phyloP scores from a whole-genome alignment of 2,888 invertebrate genomes.

The Philonicus albiceps region DNA sequence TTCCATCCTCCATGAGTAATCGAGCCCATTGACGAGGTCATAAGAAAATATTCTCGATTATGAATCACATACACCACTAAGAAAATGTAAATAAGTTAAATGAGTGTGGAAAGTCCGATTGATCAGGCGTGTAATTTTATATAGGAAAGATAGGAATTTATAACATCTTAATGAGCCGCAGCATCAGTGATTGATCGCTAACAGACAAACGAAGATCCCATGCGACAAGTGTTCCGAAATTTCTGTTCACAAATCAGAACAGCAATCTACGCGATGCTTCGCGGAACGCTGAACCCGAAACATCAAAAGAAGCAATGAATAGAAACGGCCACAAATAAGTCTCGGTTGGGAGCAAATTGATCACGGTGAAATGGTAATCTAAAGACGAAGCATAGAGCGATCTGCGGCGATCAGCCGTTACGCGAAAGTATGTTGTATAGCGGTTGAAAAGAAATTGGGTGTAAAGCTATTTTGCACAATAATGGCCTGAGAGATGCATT shows the following conservation, averaged over 20 bases:
- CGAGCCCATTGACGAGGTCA: conserved; percentile 4
- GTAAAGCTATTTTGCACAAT: background rate
- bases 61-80: background rate
- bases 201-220: background rate
- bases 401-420: conserved; percentile 27
- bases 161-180: conserved; percentile 6
- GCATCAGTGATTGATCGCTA: background rate
- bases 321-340: conserved; percentile 5
- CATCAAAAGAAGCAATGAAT: background rate
- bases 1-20: conserved; percentile 14
- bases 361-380: conserved; percentile 20
- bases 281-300: conserved; percentile 18
- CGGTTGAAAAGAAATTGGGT: conserved; percentile 15
- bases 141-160: conserved; percentile 2
- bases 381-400: background rate
- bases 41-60: background rate
- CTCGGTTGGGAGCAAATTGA: conserved; percentile 25
- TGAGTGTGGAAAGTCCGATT: background rate
- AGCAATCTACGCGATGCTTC: background rate
- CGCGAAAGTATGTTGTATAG: conserved; percentile 16
- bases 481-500: background rate
- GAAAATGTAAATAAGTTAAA: background rate
- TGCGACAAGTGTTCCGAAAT: conserved; percentile 6
- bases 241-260: background rate
- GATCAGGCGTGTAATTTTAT: conserved; percentile 5